Evolutionary conservation across 2,888 invertebrate genomes (phyloP).

Genomic region (Serrognathus titanus): DNA sequence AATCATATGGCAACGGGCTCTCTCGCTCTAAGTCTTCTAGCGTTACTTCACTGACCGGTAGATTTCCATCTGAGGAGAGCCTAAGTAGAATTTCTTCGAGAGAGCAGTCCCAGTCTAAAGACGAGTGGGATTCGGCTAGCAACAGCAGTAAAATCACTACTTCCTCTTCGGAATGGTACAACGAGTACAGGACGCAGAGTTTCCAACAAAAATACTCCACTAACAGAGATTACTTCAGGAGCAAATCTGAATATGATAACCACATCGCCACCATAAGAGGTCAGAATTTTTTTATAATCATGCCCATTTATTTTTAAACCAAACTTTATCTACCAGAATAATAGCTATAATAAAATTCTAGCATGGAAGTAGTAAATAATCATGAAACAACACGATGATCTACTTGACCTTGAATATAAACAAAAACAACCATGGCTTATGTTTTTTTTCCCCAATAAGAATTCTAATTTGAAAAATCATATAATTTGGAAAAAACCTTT

Average conservation of each 20-base stretch:
- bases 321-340: neutral
- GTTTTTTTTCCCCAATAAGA: too few species aligned
- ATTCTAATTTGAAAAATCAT: too few species aligned
- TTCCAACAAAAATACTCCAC: constrained; percentile 64
- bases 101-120: constrained; percentile 39
- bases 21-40: constrained; percentile 54
- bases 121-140: constrained; percentile 42
- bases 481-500: too few species aligned
- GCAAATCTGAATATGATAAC: constrained; percentile 80
- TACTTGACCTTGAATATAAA: neutral
- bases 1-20: constrained; percentile 47
- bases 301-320: neutral
- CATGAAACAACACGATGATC: neutral
- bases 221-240: constrained; percentile 69
- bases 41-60: constrained; percentile 50
- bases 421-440: too few species aligned
- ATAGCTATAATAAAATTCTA: neutral
- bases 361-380: neutral
- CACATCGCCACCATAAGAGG: constrained; percentile 85
- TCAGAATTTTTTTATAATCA: constrained; percentile 45
- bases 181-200: constrained; percentile 56
- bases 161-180: constrained; percentile 55
- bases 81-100: constrained; percentile 47
- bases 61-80: constrained; percentile 57
- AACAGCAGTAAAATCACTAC: constrained; percentile 49